A percentile compares a stretch with the other conserved stretches of the same genome.
Conservation (phyloP, 2,113 vertebrate species). For the Bos indicus region DNA sequence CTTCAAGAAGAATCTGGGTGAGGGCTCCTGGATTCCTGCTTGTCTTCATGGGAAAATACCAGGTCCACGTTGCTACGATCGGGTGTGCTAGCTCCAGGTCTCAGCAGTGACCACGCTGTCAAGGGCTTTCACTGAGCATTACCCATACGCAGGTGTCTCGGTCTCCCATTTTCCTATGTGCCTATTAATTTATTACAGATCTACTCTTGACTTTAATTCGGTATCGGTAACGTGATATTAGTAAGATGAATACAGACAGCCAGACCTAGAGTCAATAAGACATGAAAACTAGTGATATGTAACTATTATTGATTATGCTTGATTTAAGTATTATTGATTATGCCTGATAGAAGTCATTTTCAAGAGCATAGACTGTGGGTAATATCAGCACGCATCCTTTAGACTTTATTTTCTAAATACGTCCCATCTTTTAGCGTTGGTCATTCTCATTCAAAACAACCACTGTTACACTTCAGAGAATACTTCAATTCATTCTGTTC, state of each 20-base stretch:
- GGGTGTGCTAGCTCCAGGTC: not conserved
- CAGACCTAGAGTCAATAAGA: not conserved
- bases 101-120: not conserved
- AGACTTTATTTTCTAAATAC: not conserved
- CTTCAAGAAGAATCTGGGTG: not conserved
- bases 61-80: rapidly evolving
- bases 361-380: not conserved
- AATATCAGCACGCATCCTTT: not conserved
- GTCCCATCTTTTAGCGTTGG: not conserved
- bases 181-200: not conserved
- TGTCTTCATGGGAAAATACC: not conserved
- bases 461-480: not conserved
- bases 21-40: not conserved
- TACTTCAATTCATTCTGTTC: not conserved
- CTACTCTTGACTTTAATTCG: not conserved
- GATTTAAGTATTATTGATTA: not conserved
- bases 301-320: not conserved
- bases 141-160: not conserved
- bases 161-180: not conserved
- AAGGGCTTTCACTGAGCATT: not conserved
- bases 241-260: not conserved
- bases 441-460: not conserved
- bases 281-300: not conserved
- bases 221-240: not conserved
- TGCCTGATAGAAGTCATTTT: not conserved